Evolutionary conservation across 2,113 vertebrate genomes (phyloP), one percentile per base, ranked within the genome.

Genomic region (Trematocara macrostoma): DNA sequence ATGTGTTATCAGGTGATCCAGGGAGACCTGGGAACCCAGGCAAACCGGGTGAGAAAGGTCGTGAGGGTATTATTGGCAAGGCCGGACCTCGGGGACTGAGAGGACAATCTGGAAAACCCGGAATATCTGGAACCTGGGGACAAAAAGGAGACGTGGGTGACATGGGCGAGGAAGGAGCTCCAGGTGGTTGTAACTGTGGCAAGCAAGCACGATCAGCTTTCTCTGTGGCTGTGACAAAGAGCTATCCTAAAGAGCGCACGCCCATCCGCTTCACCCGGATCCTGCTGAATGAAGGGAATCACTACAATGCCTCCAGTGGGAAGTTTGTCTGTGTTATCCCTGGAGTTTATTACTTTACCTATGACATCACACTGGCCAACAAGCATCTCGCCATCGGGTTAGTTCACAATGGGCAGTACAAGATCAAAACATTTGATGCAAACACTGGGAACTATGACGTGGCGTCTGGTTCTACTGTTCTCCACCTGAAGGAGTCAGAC

Each of bases 371-470:
- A 0, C 83, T 99, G 94, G 97, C 98, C 90, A 99, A 98, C 87
- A 99, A 98, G 89, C 98, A 99, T 91, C 87, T 99, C 91, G 99
- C 99, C 82, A 99, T 99, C 0, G 99, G 99, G 18, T 95, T 99
- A 91, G 98, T 99, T 4, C 98, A 98, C 93, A 99, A 99, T 0
- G 98, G 98, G 9, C 97, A 98, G 86, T 99, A 99, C 95, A 97
- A 97, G 67, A 98, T 99, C 95, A 98, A 96, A 94, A 99, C 98
- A 3, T 99, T 99, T 12, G 99, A 99, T 2, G 98, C 97, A 85
- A 99, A 99, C 92, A 99, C 98, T 0, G 99, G 99, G 5, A 99
- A 99, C 94, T 96, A 99, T 0, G 99, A 99, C 0, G 97, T 99
- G 85, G 98, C 98, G 1, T 99, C 99, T 0, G 98, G 98, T 3